Evolutionary conservation across 2,113 vertebrate species (phyloP).

Genomic region (Macaca mulatta): DNA sequence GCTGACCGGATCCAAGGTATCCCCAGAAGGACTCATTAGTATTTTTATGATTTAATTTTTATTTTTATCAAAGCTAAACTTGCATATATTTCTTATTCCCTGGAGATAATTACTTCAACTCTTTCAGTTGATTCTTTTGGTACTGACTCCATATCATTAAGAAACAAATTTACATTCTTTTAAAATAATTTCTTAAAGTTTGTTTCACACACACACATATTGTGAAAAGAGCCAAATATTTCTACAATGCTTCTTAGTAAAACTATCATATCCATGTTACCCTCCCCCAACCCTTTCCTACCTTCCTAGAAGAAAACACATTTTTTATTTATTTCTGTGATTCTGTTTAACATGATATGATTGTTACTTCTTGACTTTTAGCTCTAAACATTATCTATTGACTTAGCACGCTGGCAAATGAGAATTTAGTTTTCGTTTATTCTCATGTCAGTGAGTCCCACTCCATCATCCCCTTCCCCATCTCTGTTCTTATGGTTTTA

Average conservation of each 20-base stretch:
- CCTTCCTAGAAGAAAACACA: background rate
- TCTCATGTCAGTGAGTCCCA: fast-evolving
- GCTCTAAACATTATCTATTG: background rate
- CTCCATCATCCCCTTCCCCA: background rate
- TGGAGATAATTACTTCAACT: background rate
- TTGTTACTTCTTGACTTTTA: background rate
- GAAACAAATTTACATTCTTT: background rate
- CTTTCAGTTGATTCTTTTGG: background rate
- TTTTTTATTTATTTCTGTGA: background rate
- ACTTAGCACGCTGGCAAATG: background rate
- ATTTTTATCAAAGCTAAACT: constrained; percentile 23
- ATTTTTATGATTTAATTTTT: constrained; percentile 55
- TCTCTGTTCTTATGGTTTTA: background rate
- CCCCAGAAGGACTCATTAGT: constrained; percentile 42
- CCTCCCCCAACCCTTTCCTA: fast-evolving
- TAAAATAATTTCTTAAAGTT: background rate
- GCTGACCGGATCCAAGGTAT: background rate
- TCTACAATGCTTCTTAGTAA: background rate
- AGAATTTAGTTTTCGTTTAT: background rate
- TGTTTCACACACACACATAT: background rate
- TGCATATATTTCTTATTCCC: background rate
- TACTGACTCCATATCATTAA: background rate
- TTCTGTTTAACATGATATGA: background rate
- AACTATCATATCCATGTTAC: background rate
- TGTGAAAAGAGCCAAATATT: background rate